A percentile compares a stretch with the other conserved stretches of the same genome.
phyloP scores from a whole-genome alignment of 2,113 vertebrate species.

The Nettapus auritus region DNA sequence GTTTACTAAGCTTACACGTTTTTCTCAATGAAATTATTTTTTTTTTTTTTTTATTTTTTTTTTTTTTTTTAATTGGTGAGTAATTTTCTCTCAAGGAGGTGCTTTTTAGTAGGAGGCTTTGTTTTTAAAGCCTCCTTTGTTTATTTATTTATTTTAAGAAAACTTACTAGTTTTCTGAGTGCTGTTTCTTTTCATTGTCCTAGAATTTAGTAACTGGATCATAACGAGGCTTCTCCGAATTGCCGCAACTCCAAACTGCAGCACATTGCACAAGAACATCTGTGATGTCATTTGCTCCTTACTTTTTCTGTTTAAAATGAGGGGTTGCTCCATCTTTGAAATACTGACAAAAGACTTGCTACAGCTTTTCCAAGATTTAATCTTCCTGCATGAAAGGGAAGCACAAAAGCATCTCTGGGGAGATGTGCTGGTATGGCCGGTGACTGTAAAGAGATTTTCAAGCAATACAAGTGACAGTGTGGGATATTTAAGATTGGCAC shows the following conservation, averaged over 20 bases:
- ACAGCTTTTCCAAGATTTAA: conserved; percentile 84
- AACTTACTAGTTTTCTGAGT: neutral
- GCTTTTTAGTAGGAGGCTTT: neutral
- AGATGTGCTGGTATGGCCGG: conserved; percentile 80
- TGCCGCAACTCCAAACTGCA: conserved; percentile 88
- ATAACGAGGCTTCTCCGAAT: conserved; percentile 90
- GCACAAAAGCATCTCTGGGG: neutral
- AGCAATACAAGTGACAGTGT: conserved; percentile 60
- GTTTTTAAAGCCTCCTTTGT: too few relatives aligned
- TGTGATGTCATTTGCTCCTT: conserved; percentile 88
- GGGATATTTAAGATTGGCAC: conserved; percentile 82
- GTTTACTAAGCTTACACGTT: neutral
- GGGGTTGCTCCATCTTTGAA: conserved; percentile 85
- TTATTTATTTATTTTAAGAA: too few relatives aligned
- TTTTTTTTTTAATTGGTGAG: neutral
- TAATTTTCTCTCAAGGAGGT: neutral
- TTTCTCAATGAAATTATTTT: neutral
- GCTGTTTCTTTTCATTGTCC: neutral
- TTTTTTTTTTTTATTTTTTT: neutral
- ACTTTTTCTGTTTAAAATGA: conserved; percentile 89
- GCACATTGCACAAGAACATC: conserved; percentile 83
- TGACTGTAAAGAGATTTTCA: conserved; percentile 78
- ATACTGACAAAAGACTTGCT: conserved; percentile 84
- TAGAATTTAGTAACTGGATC: conserved; percentile 96
- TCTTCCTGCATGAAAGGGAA: conserved; percentile 74